Conservation (phyloP, 2,888 invertebrate species). For the Spilosoma lubricipeda region DNA sequence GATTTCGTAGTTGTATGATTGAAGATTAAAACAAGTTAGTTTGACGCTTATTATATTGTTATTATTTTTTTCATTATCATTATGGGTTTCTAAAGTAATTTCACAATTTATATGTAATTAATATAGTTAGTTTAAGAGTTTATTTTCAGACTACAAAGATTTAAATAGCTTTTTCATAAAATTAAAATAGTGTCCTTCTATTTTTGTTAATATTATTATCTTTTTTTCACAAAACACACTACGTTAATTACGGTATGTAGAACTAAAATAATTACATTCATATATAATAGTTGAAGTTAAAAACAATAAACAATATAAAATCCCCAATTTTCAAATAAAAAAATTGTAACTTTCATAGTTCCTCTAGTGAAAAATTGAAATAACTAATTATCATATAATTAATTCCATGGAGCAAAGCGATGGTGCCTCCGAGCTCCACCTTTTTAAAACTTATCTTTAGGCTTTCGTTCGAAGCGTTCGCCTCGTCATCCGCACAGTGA, state of each 20-base stretch:
- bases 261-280: background rate
- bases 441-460: slow-evolving; percentile 44
- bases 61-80: no score
- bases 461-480: slow-evolving; percentile 30
- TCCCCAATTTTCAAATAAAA: background rate
- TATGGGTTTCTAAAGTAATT: no score
- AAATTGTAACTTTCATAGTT: background rate
- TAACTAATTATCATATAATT: slow-evolving; percentile 18
- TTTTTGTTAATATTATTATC: background rate
- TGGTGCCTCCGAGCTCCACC: slow-evolving; percentile 18
- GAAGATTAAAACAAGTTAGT: background rate
- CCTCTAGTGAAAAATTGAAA: background rate
- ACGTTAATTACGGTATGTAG: background rate
- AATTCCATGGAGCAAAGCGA: slow-evolving; percentile 19
- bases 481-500: slow-evolving; percentile 42
- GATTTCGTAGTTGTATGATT: slow-evolving; percentile 16
- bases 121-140: background rate
- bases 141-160: background rate
- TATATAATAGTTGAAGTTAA: background rate
- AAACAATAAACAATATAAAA: background rate
- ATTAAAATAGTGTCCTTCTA: no score
- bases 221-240: no score
- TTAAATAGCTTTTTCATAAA: background rate
- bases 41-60: no score
- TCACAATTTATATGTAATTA: no score